Evolutionary conservation across 2,113 vertebrate species (phyloP).

Genomic region (Carassius carassius): DNA sequence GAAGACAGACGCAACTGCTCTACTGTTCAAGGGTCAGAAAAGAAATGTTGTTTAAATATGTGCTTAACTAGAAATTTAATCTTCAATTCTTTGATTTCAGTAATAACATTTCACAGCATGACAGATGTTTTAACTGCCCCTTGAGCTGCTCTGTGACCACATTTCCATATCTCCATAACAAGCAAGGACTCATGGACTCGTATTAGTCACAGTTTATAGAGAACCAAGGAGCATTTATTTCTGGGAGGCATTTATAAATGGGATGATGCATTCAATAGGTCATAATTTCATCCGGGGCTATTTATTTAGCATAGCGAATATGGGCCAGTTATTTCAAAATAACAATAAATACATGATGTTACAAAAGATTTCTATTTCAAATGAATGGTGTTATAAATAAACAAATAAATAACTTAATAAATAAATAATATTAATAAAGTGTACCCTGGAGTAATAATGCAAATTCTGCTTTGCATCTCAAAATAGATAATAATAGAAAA

Average conservation of each 20-base stretch:
- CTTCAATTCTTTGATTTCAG: slow-evolving; percentile 14
- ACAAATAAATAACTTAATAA: too few species aligned
- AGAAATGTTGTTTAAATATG: not conserved
- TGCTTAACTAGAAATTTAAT: slow-evolving; percentile 1
- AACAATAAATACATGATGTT: not conserved
- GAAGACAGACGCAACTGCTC: not conserved
- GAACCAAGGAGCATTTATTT: not conserved
- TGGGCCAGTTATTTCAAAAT: not conserved
- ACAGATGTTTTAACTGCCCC: slow-evolving; percentile 11
- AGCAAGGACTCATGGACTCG: not conserved
- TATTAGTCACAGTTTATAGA: slow-evolving; percentile 29
- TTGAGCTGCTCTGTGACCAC: slow-evolving; percentile 1
- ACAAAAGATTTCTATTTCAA: not conserved
- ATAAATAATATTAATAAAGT: too few species aligned
- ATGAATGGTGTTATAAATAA: too few species aligned
- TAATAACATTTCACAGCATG: slow-evolving; percentile 22
- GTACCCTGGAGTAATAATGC: too few species aligned
- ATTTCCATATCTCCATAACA: slow-evolving; percentile 2
- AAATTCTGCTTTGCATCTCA: too few species aligned
- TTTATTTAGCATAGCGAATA: not conserved
- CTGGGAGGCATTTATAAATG: not conserved
- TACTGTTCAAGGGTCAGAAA: not conserved
- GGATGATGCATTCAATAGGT: not conserved
- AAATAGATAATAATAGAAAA: too few species aligned
- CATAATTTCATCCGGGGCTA: not conserved